phyloP scores from a whole-genome alignment of 2,797 vertebrate species.

The Ambastaia sidthimunki region DNA sequence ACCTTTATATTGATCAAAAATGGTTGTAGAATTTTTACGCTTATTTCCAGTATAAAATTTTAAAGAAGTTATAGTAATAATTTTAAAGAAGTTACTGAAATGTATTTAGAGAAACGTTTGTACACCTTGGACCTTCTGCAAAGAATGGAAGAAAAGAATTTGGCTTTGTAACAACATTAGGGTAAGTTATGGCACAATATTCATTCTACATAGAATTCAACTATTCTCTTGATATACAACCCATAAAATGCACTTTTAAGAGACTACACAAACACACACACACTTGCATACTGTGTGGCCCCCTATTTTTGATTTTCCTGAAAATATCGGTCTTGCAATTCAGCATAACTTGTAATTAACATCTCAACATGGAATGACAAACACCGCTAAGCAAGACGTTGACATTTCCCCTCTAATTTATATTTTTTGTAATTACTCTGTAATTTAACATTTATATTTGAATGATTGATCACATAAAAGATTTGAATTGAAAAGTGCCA shows the following conservation, averaged over 20 bases:
- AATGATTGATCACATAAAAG: conserved; percentile 55
- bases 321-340: conserved; percentile 51
- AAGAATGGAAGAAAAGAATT: neutral
- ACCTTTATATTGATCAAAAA: neutral
- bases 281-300: conserved; percentile 13
- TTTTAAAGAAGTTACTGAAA: too few relatives aligned
- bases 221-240: neutral
- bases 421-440: conserved; percentile 60
- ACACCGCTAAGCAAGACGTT: conserved; percentile 48
- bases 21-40: neutral
- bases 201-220: neutral
- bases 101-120: too few relatives aligned
- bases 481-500: conserved; percentile 14
- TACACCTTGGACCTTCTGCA: neutral
- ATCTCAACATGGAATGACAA: conserved; percentile 47
- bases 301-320: conserved; percentile 51
- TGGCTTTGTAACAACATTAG: too few relatives aligned
- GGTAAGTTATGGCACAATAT: neutral
- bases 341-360: conserved; percentile 56
- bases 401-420: conserved; percentile 47
- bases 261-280: conserved; percentile 2
- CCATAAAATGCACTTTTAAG: neutral
- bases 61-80: too few relatives aligned
- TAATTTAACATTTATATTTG: conserved; percentile 62
- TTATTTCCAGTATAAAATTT: neutral